Evolutionary conservation across 2,888 invertebrate genomes (phyloP).

Genomic region (Pachliopta kotzebuea): DNA sequence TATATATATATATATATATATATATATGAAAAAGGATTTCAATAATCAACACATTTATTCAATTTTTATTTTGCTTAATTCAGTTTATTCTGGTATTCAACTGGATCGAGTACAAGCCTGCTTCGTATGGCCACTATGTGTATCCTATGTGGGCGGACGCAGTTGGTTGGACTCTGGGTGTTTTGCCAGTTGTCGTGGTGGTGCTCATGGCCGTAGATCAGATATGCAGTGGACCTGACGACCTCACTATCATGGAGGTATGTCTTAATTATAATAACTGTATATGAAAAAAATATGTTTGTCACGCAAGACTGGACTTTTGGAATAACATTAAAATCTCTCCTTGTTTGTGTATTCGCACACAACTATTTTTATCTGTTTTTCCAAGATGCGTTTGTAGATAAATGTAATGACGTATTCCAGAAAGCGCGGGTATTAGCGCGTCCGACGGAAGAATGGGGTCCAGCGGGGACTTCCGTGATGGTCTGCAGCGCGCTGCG

Average conservation of each 20-base stretch:
- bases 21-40: too few species aligned
- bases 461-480: slow-evolving; percentile 77
- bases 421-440: slow-evolving; percentile 83
- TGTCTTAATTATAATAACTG: not conserved
- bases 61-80: slow-evolving; percentile 27
- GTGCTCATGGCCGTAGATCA: slow-evolving; percentile 80
- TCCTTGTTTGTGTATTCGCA: too few species aligned
- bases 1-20: too few species aligned
- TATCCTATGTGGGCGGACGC: slow-evolving; percentile 90
- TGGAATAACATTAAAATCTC: too few species aligned
- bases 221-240: slow-evolving; percentile 79
- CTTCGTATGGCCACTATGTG: slow-evolving; percentile 86
- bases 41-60: too few species aligned
- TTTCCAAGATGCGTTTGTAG: too few species aligned
- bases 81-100: slow-evolving; percentile 89
- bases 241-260: slow-evolving; percentile 78
- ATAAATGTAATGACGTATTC: too few species aligned
- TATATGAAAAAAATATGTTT: not conserved
- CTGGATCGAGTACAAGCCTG: slow-evolving; percentile 89
- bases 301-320: too few species aligned
- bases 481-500: slow-evolving; percentile 77
- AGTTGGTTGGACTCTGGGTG: slow-evolving; percentile 87
- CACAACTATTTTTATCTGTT: too few species aligned
- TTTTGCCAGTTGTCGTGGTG: slow-evolving; percentile 86
- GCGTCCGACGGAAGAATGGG: slow-evolving; percentile 87